Evolutionary conservation across 2,113 vertebrate species (phyloP), one percentile per base, ranked within the genome.

Genomic region (Myiagra hebetior): DNA sequence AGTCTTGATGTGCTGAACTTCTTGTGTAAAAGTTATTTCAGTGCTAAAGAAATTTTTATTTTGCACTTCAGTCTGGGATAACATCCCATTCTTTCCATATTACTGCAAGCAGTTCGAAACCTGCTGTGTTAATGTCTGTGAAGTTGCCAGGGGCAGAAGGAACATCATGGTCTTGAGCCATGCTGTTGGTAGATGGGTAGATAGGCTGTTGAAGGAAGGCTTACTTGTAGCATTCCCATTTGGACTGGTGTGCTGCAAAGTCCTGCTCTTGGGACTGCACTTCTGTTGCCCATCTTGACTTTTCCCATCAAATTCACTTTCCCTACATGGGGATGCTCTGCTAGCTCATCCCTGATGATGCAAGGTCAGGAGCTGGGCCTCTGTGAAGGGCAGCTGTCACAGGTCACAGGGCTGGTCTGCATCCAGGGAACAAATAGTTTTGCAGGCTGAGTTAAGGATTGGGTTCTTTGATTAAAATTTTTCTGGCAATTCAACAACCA

Each of bases 1-100:
- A 87, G n/a, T 77, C 22, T 41, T 55, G 20, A 52, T 47, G 15
- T 47, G 65, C 53, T 87, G 7, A 82, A 41, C 41, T 63, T 74
- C 21, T 79, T 85, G 26, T 53, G 23, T 87, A 57, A 46, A 57
- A 89, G 39, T 65, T 92, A 49, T 87, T 94, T 93, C 89, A 79
- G 50, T 53, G 37, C 55, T 68, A 57, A 95, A 59, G 72, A 88
- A 84, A 84, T 84, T 76, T n/a, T 79, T 69, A 27, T 26, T 93
- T 93, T 93, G 28, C 50, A 55, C 7, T 14, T 91, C 68, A 65
- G 41, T 65, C 57, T 73, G 27, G 9, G 47, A 79, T 91, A 62
- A 26, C 33, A 15, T 73, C 63, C 62, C 78, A 28, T 87, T 94
- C 85, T 88, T 95, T 95, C 89, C 52, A 9, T 69, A 69, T 74